A percentile compares a stretch with the other conserved stretches of the same genome.
Conservation (phyloP, 1,140 invertebrate genomes). For the Drosophila tropicalis region DNA sequence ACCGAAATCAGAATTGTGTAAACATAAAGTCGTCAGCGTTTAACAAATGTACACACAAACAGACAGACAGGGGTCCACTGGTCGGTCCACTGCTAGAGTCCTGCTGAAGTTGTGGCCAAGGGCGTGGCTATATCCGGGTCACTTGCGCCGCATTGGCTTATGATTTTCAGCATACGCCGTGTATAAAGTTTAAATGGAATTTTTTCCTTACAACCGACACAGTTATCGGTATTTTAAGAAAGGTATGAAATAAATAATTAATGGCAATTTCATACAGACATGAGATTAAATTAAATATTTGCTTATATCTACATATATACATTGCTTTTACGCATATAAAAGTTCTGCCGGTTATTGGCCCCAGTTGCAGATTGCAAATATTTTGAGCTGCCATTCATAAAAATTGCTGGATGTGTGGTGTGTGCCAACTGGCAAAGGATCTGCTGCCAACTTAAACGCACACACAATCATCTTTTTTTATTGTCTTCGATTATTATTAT, state of each 20-base stretch:
- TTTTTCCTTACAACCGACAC: conserved; percentile 34
- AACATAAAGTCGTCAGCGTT: conserved; percentile 41
- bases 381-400: conserved; percentile 10
- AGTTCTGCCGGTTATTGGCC: conserved; percentile 49
- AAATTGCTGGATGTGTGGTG: background rate
- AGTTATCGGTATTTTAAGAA: background rate
- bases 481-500: conserved; percentile 66
- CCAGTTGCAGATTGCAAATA: conserved; percentile 19
- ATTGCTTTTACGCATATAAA: conserved; percentile 10
- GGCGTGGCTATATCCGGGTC: conserved; percentile 26
- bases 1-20: conserved; percentile 59
- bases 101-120: background rate
- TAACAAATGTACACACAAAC: conserved; percentile 12
- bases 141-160: conserved; percentile 29
- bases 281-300: background rate
- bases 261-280: conserved; percentile 33
- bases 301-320: background rate
- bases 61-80: background rate
- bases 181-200: conserved; percentile 70
- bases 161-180: conserved; percentile 62
- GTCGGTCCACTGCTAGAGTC: background rate
- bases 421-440: conserved; percentile 5
- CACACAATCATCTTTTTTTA: conserved; percentile 72
- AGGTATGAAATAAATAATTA: conserved; percentile 62
- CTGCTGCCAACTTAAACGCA: conserved; percentile 40